Conservation (phyloP, 1,140 invertebrate genomes). For the Whitmania pigra region DNA sequence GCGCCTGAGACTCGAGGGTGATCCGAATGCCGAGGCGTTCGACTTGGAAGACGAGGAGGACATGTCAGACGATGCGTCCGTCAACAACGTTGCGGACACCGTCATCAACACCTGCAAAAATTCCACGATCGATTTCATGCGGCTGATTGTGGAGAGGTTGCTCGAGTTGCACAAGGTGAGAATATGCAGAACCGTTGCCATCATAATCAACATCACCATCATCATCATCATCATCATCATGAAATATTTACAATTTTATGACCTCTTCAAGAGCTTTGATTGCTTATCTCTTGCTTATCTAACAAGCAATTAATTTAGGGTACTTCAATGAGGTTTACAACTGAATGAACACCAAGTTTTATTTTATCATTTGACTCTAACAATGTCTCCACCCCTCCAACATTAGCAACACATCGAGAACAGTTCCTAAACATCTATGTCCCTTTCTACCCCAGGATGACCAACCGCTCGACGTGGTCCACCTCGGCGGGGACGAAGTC, state of each 20-base stretch:
- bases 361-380: too few species aligned
- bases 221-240: too few species aligned
- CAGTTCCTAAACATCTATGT: neutral
- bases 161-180: neutral
- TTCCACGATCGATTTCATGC: neutral
- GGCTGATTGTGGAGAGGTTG: neutral
- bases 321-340: too few species aligned
- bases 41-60: neutral
- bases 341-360: too few species aligned
- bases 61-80: neutral
- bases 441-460: conserved; percentile 21
- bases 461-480: conserved; percentile 31
- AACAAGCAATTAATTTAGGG: too few species aligned
- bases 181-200: too few species aligned
- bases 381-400: too few species aligned
- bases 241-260: too few species aligned
- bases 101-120: neutral
- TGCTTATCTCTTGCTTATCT: too few species aligned
- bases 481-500: conserved; percentile 37
- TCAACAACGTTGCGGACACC: neutral
- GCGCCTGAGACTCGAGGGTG: neutral
- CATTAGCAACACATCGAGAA: too few species aligned
- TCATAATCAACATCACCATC: too few species aligned
- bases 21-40: neutral
- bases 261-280: too few species aligned